Conservation (phyloP, 2,888 invertebrate genomes). For the Drosophila yooni region DNA sequence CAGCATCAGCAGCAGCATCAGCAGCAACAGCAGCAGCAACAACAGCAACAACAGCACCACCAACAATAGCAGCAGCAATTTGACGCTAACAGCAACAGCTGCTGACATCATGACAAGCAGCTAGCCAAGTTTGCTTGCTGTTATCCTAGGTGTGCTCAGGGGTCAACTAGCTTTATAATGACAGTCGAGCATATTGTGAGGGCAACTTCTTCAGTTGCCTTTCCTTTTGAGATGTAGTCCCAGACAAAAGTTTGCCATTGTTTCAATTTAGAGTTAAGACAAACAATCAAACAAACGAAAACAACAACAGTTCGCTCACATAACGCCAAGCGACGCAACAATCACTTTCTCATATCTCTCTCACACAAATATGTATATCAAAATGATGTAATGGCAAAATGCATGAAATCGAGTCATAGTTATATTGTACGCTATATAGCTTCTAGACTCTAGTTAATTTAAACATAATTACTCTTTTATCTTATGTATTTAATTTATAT, state of each 20-base stretch:
- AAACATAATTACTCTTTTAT: slow-evolving; percentile 28
- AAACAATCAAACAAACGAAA: slow-evolving; percentile 1
- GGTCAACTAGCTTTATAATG: slow-evolving; percentile 66
- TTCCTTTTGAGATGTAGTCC: slow-evolving; percentile 7
- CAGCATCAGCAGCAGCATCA: slow-evolving; percentile 14
- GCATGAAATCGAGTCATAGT: slow-evolving; percentile 77
- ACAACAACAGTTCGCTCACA: slow-evolving; percentile 17
- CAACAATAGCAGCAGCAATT: slow-evolving; percentile 19
- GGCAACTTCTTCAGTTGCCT: slow-evolving; percentile 9
- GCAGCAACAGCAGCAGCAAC: slow-evolving; percentile 10
- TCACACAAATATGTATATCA: slow-evolving; percentile 24
- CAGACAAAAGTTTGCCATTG: slow-evolving; percentile 54
- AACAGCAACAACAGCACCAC: slow-evolving; percentile 8
- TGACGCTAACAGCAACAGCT: slow-evolving; percentile 35
- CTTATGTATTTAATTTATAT: slow-evolving; percentile 11
- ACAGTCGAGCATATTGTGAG: slow-evolving; percentile 13
- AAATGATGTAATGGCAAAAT: slow-evolving; percentile 53
- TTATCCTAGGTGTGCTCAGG: slow-evolving; percentile 51
- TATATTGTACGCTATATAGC: slow-evolving; percentile 38
- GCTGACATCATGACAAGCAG: slow-evolving; percentile 32
- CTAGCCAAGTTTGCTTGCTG: slow-evolving; percentile 24
- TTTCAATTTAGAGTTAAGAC: slow-evolving; percentile 39
- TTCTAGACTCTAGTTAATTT: slow-evolving; percentile 37
- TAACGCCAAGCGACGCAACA: slow-evolving; percentile 13
- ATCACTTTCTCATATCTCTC: slow-evolving; percentile 30